Evolutionary conservation across 2,888 invertebrate species (phyloP).

Genomic region (Cinara cedri): DNA sequence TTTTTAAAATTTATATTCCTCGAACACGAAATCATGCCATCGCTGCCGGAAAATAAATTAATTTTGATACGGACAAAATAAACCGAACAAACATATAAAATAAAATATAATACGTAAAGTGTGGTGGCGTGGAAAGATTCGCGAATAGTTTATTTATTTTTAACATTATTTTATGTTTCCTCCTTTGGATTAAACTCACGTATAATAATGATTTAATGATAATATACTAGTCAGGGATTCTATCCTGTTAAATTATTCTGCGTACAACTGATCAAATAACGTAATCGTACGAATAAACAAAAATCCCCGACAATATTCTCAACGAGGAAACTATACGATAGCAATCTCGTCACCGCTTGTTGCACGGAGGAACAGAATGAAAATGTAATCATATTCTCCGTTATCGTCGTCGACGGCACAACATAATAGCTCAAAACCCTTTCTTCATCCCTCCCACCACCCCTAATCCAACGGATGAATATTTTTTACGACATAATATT

Average conservation of each 20-base stretch:
- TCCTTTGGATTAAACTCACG: not conserved
- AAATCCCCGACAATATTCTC: conserved; percentile 19
- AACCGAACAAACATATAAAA: no score
- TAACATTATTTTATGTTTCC: conserved; percentile 15
- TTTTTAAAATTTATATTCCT: conserved; percentile 1
- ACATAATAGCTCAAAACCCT: no score
- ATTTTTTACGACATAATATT: no score
- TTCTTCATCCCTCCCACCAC: no score
- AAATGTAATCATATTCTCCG: conserved; percentile 28
- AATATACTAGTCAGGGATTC: no score
- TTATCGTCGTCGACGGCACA: no score
- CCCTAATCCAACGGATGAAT: no score
- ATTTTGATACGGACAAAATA: no score
- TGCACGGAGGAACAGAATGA: conserved; percentile 10
- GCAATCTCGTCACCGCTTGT: conserved; percentile 26
- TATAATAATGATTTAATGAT: no score
- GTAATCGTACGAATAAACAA: conserved; percentile 47
- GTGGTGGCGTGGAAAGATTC: not conserved
- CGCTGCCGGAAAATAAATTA: not conserved
- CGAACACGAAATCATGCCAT: no score
- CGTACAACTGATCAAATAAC: conserved; percentile 44
- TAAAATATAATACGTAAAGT: not conserved
- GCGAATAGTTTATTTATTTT: conserved; percentile 21
- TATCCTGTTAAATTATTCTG: conserved; percentile 41
- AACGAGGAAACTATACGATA: conserved; percentile 14